Conservation (phyloP, 2,113 vertebrate species). For the Neodon shergylaensis region DNA sequence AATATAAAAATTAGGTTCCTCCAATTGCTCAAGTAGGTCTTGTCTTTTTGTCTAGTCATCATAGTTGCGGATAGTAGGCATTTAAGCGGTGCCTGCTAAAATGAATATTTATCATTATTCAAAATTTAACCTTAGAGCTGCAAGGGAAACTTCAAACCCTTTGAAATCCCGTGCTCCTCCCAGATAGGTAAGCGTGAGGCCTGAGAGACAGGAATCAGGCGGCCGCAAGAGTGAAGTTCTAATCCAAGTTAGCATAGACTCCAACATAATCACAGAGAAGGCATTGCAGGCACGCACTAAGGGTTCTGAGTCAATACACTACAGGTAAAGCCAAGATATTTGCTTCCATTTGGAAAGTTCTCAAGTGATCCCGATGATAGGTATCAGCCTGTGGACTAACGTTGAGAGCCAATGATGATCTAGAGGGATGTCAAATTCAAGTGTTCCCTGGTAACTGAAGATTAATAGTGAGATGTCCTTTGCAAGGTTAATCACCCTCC, state of each 20-base stretch:
- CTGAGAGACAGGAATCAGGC: rapidly evolving
- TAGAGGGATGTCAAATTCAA: background rate
- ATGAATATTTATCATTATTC: background rate
- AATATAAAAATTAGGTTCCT: background rate
- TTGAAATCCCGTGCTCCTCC: background rate
- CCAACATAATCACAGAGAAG: background rate
- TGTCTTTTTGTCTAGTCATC: background rate
- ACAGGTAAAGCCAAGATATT: background rate
- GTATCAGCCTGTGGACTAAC: background rate
- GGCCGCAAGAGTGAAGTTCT: background rate
- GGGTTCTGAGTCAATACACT: background rate
- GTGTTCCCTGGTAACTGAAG: background rate
- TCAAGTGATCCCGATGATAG: background rate
- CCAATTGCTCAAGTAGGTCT: background rate
- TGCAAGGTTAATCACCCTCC: background rate
- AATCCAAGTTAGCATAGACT: background rate
- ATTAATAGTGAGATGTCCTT: background rate
- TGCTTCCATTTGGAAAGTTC: background rate
- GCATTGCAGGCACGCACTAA: rapidly evolving
- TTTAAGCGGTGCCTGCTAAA: background rate
- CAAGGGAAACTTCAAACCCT: background rate
- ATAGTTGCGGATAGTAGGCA: background rate
- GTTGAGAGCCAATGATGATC: background rate
- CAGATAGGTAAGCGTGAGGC: rapidly evolving
- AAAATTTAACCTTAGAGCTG: background rate